Evolutionary conservation across 2,113 vertebrate species (phyloP).

Genomic region (Diadophis punctatus): DNA sequence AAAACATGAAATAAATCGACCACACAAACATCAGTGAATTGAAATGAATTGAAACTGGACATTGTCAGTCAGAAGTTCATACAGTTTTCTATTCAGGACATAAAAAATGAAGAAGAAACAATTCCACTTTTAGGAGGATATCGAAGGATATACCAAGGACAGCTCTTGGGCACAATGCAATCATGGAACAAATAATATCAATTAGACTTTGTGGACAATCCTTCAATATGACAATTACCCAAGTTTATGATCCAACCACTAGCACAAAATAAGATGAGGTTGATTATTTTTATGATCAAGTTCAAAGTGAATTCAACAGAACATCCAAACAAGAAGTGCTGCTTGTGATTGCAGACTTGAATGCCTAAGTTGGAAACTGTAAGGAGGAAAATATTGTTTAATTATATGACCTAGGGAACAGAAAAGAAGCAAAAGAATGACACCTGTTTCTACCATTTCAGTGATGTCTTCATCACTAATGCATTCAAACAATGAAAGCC

Average conservation of each 20-base stretch:
- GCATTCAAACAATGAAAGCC: neutral
- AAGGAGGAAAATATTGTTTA: neutral
- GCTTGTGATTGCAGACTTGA: neutral
- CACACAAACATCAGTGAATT: neutral
- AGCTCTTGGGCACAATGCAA: neutral
- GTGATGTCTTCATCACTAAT: neutral
- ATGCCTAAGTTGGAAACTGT: neutral
- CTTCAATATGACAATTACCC: neutral
- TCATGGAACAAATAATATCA: neutral
- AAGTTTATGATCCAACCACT: neutral
- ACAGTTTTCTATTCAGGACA: neutral
- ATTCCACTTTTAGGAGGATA: neutral
- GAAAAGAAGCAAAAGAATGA: neutral
- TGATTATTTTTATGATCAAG: neutral
- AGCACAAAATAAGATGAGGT: neutral
- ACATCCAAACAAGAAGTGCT: neutral
- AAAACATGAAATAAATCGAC: neutral
- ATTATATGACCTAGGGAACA: neutral
- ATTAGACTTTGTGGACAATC: neutral
- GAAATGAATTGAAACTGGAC: neutral
- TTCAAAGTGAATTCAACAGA: neutral
- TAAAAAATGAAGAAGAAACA: neutral
- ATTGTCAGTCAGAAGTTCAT: neutral
- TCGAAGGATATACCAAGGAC: neutral
- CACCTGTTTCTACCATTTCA: neutral